phyloP scores from a whole-genome alignment of 2,113 vertebrate species.

The Paratilapia polleni region DNA sequence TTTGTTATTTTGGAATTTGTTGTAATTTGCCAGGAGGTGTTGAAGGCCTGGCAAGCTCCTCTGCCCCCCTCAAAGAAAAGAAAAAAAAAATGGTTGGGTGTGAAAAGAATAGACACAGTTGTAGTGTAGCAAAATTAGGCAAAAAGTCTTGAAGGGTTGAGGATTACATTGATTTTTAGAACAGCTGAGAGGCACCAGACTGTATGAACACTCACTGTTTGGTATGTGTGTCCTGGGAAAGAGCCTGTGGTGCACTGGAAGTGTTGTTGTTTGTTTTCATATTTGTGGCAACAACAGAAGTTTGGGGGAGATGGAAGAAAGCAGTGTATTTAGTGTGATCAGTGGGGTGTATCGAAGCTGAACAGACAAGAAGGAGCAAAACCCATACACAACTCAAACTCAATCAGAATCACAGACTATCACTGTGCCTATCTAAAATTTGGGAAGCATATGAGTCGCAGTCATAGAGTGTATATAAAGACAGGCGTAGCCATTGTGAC shows the following conservation, averaged over 20 bases:
- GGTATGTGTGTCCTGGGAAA: background rate
- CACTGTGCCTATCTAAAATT: background rate
- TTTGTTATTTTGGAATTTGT: background rate
- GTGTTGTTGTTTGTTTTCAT: conserved; percentile 26
- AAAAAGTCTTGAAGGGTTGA: background rate
- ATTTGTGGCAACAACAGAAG: background rate
- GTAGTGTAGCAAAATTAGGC: conserved; percentile 11
- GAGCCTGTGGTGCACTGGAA: conserved; percentile 7
- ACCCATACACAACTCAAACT: background rate
- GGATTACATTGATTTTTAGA: conserved; percentile 36
- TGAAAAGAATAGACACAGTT: conserved; percentile 1
- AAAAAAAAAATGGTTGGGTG: background rate
- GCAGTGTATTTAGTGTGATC: background rate
- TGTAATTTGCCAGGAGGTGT: background rate
- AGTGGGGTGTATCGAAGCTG: background rate
- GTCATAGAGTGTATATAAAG: background rate
- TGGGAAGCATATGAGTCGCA: background rate
- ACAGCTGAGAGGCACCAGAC: conserved; percentile 21
- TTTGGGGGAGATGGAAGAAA: background rate
- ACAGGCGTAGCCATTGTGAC: background rate
- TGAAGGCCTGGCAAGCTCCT: conserved; percentile 6
- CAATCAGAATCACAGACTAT: background rate
- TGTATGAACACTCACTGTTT: background rate
- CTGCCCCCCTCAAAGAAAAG: background rate
- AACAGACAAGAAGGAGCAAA: background rate